phyloP scores from a whole-genome alignment of 2,888 invertebrate genomes.

The Oithona nana region DNA sequence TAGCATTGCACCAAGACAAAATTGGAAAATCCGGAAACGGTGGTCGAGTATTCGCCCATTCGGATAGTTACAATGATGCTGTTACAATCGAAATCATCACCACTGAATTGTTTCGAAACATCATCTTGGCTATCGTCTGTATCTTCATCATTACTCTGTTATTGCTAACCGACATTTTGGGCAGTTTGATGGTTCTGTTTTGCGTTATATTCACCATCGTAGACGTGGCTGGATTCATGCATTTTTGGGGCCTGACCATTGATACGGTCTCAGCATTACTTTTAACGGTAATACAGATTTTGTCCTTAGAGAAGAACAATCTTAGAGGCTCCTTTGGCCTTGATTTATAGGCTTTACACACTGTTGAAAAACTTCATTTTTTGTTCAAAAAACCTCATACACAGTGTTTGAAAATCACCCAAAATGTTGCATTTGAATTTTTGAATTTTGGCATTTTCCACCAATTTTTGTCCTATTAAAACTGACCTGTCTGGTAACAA shows the following conservation, averaged over 20 bases:
- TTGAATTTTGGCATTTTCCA: too few relatives aligned
- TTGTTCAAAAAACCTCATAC: too few relatives aligned
- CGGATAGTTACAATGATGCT: slow-evolving; percentile 20
- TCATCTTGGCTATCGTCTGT: slow-evolving; percentile 50
- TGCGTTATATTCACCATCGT: slow-evolving; percentile 43
- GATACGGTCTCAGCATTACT: slow-evolving; percentile 34
- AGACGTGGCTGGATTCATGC: slow-evolving; percentile 32
- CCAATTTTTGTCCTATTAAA: too few relatives aligned
- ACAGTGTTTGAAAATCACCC: too few relatives aligned
- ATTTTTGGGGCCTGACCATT: slow-evolving; percentile 32
- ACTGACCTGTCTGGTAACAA: too few relatives aligned
- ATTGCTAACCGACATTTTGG: slow-evolving; percentile 52
- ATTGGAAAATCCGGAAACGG: background rate
- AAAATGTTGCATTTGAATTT: too few relatives aligned
- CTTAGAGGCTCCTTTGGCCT: too few relatives aligned
- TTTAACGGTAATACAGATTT: slow-evolving; percentile 26
- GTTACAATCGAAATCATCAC: slow-evolving; percentile 37
- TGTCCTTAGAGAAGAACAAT: slow-evolving; percentile 34
- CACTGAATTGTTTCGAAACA: slow-evolving; percentile 51
- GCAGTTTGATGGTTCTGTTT: slow-evolving; percentile 52
- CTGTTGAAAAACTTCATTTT: too few relatives aligned
- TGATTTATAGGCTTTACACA: slow-evolving; percentile 30
- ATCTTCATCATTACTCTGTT: slow-evolving; percentile 56
- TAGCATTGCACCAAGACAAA: background rate
- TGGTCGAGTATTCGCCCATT: slow-evolving; percentile 17